phyloP scores from a whole-genome alignment of 2,113 vertebrate genomes.

The Campylomormyrus tamandua region DNA sequence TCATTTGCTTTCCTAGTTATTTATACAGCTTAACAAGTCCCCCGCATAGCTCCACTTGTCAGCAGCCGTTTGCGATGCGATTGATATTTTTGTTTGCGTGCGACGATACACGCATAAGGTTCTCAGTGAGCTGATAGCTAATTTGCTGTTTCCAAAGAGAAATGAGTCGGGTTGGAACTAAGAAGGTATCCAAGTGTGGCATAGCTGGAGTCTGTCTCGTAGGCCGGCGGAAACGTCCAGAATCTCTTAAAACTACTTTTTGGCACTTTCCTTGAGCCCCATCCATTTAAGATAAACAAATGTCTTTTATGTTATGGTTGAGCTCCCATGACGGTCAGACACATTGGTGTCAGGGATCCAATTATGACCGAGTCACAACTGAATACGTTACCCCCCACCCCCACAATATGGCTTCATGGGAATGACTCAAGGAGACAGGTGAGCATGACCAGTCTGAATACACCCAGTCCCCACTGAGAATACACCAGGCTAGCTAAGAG shows the following conservation, averaged over 20 bases:
- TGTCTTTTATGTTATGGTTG: neutral
- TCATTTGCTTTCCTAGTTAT: neutral
- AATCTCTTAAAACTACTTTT: neutral
- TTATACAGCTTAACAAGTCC: neutral
- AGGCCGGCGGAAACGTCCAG: neutral
- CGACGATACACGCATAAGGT: neutral
- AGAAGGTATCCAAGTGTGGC: neutral
- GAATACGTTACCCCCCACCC: neutral
- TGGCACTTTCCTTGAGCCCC: neutral
- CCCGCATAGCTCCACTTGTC: neutral
- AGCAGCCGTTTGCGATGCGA: neutral
- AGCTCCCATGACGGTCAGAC: neutral
- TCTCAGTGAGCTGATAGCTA: neutral
- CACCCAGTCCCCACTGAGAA: neutral
- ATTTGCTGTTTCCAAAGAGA: neutral
- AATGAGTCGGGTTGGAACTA: neutral
- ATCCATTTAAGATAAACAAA: neutral
- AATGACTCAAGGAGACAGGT: neutral
- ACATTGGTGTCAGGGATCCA: neutral
- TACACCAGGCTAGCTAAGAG: too few species aligned
- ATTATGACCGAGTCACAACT: neutral
- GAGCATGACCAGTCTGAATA: neutral
- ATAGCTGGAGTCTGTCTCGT: neutral
- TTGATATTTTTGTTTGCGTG: too few species aligned
- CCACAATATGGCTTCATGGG: neutral